A percentile compares a stretch with the other conserved stretches of the same genome.
Evolutionary conservation across 2,888 invertebrate species (phyloP).

Genomic region (Caenorhabditis zanzibari): DNA sequence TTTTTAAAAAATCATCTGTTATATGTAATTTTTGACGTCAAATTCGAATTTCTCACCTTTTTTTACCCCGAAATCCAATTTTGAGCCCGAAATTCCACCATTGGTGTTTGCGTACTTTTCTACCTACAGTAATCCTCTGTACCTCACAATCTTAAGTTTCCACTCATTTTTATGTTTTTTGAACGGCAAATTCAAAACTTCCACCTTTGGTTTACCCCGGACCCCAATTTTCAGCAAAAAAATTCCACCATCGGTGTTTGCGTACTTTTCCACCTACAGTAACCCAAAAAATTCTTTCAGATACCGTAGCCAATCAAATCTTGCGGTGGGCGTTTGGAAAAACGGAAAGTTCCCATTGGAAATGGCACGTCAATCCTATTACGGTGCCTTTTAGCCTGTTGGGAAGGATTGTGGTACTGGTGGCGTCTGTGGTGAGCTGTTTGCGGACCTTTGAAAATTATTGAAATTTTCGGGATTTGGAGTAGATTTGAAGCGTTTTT

Average conservation of each 20-base stretch:
- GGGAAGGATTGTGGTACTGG: slow-evolving; percentile 43
- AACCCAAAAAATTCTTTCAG: slow-evolving; percentile 28
- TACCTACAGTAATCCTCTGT: too few species aligned
- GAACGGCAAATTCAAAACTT: too few species aligned
- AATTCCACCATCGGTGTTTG: background rate
- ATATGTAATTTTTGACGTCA: background rate
- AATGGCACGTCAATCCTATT: slow-evolving; percentile 65
- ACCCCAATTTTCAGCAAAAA: too few species aligned
- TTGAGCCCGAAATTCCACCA: background rate
- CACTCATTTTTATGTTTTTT: too few species aligned
- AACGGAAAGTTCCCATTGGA: slow-evolving; percentile 39
- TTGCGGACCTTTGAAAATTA: background rate
- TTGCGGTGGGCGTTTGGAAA: slow-evolving; percentile 28
- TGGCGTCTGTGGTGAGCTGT: slow-evolving; percentile 42
- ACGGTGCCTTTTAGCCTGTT: slow-evolving; percentile 60
- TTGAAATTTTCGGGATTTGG: background rate
- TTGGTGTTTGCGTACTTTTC: slow-evolving; percentile 2
- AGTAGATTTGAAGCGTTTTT: background rate
- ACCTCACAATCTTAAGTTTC: too few species aligned
- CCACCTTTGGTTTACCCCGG: too few species aligned
- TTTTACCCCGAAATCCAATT: background rate
- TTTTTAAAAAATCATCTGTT: background rate
- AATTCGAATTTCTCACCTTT: background rate
- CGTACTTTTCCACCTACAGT: background rate
- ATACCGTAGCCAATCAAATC: slow-evolving; percentile 40